Evolutionary conservation across 2,888 invertebrate genomes (phyloP), one percentile per base, ranked within the genome.

Genomic region (Myathropa florea): DNA sequence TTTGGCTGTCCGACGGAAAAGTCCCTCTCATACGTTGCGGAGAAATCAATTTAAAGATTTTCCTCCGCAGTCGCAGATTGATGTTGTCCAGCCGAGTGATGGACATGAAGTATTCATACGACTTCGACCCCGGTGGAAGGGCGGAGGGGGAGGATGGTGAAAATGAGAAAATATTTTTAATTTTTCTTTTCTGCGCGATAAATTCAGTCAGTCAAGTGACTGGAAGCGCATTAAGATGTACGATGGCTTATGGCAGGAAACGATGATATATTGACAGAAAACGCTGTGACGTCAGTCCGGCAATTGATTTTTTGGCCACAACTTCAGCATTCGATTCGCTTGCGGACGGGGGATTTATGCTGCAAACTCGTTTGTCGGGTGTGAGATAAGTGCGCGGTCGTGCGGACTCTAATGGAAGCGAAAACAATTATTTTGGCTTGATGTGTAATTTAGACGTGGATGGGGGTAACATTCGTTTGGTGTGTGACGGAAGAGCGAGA

Each of bases 1-100:
- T 85, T 85, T 60, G 46, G 70, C 46, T 24, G 68, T 33, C 36
- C n/a, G 30, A 55, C 53, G 53, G 60, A 77, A 14, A 64, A 72
- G 39, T 71, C 76, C 72, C 68, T 85, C 77, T 68, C 68, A 65
- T 33, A 53, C 76, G 39, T 21, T 53, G 36, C 21, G 39, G 9
- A 18, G 39, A 7, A 18, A 39, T 23, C 23, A 14, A 18, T 70
- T 57, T 23, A 9, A 53, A 46, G 46, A 53, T 76, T 76, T 26
- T 30, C 39, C 59, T 24, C 61, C 57, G 14, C 21, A 60, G 10
- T 65, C 36, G 53, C 70, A 81, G 77, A 81, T 77, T 61, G 81
- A 72, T 85, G 72, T 70, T 77, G 57, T 64, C 63, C 71, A 59
- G 77, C 28, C 72, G 63, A 81, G 36, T 71, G 80, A 84, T 71